A percentile compares a stretch with the other conserved stretches of the same genome.
Evolutionary conservation across 2,888 invertebrate species (phyloP).

Genomic region (Platycheirus albimanus): DNA sequence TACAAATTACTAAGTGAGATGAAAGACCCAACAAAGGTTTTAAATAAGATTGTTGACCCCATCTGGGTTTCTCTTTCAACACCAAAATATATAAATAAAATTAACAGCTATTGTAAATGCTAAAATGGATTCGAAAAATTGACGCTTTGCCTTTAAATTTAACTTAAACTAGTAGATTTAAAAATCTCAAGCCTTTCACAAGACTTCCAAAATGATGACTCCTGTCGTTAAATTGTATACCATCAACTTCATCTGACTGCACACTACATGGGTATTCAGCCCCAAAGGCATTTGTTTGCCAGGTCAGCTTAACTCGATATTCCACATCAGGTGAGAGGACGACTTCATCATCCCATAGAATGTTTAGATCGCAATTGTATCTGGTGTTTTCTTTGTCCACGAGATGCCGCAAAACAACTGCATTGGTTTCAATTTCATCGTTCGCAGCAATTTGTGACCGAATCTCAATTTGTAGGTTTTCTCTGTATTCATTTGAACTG

Average conservation of each 20-base stretch:
- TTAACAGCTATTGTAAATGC: conserved; percentile 18
- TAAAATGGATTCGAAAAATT: conserved; percentile 12
- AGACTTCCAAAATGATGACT: conserved; percentile 79
- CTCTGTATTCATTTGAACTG: conserved; percentile 77
- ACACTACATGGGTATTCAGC: conserved; percentile 82
- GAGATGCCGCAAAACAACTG: conserved; percentile 77
- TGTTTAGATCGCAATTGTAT: conserved; percentile 81
- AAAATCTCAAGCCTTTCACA: conserved; percentile 80
- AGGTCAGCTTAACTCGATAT: conserved; percentile 80
- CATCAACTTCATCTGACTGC: conserved; percentile 79
- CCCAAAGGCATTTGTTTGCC: conserved; percentile 79
- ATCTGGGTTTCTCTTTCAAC: conserved; percentile 38
- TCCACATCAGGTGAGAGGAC: conserved; percentile 79
- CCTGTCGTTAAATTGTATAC: conserved; percentile 79
- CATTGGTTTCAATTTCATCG: conserved; percentile 32
- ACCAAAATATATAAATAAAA: conserved; percentile 23
- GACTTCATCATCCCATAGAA: conserved; percentile 78
- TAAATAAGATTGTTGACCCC: conserved; percentile 77
- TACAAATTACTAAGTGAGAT: conserved; percentile 16
- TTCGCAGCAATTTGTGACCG: conserved; percentile 59
- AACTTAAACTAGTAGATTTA: conserved; percentile 77
- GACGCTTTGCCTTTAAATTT: too few relatives aligned
- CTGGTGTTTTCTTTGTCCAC: conserved; percentile 78
- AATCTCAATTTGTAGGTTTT: conserved; percentile 79
- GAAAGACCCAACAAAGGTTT: conserved; percentile 31